phyloP scores from a whole-genome alignment of 2,888 invertebrate species.

The Serripes groenlandicus region DNA sequence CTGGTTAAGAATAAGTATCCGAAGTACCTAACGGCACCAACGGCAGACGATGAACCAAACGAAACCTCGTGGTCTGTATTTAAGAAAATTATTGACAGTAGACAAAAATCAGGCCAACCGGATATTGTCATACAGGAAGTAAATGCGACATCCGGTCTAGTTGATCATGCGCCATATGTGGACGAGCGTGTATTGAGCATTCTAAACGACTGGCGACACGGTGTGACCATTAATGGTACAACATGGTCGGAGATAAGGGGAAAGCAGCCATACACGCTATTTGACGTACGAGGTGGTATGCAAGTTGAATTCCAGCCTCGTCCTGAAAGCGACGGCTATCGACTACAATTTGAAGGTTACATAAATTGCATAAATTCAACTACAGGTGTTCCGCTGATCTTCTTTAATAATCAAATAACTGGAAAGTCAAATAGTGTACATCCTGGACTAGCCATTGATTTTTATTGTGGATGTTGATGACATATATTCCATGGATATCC shows the following conservation, averaged over 20 bases:
- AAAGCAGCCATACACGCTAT: conserved; percentile 46
- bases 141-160: conserved; percentile 32
- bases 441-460: conserved; percentile 4
- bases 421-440: conserved; percentile 40
- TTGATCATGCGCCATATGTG: conserved; percentile 24
- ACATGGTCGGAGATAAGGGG: conserved; percentile 64
- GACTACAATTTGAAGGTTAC: conserved; percentile 50
- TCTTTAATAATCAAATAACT: conserved; percentile 63
- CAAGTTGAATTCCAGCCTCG: conserved; percentile 29
- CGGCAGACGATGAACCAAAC: conserved; percentile 59
- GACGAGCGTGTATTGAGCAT: conserved; percentile 54
- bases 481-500: conserved; percentile 61
- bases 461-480: conserved; percentile 50
- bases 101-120: conserved; percentile 57
- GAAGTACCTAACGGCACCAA: conserved; percentile 62
- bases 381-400: conserved; percentile 33
- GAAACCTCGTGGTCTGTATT: conserved; percentile 72
- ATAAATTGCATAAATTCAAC: conserved; percentile 31
- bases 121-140: conserved; percentile 68
- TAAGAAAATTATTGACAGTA: conserved; percentile 65
- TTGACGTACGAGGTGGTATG: conserved; percentile 46
- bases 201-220: conserved; percentile 13
- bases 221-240: conserved; percentile 54
- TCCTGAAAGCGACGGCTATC: conserved; percentile 36
- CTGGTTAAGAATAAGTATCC: conserved; percentile 58